phyloP scores from a whole-genome alignment of 2,888 invertebrate genomes.

The Diarsia dahlii region DNA sequence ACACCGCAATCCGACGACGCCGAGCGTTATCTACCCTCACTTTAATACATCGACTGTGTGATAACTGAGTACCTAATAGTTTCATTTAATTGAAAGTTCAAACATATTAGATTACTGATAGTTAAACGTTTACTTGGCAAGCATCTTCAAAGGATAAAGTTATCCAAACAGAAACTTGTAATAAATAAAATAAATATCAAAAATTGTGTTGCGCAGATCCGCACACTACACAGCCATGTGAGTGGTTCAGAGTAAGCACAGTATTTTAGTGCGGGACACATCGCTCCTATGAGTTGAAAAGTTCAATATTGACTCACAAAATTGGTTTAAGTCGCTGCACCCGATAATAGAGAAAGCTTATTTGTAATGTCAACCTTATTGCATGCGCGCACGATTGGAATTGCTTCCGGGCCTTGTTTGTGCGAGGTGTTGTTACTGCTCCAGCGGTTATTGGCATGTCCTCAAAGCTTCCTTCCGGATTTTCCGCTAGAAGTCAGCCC shows the following conservation, averaged over 20 bases:
- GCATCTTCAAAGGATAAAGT: conserved; percentile 11
- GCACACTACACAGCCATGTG: conserved; percentile 57
- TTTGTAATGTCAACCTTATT: conserved; percentile 85
- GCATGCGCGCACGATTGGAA: conserved; percentile 76
- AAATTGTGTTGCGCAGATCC: conserved; percentile 15
- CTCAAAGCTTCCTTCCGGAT: conserved; percentile 87
- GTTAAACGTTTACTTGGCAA: background rate
- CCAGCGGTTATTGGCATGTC: conserved; percentile 87
- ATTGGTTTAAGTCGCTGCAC: conserved; percentile 88
- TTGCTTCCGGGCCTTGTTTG: conserved; percentile 78
- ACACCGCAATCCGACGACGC: conserved; percentile 76
- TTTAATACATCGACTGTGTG: conserved; percentile 62
- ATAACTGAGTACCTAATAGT: conserved; percentile 64
- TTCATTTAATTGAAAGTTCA: conserved; percentile 67
- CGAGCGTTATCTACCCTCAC: conserved; percentile 61
- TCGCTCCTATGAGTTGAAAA: conserved; percentile 85
- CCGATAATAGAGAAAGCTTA: conserved; percentile 82
- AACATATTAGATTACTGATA: conserved; percentile 29
- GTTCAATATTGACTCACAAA: conserved; percentile 89
- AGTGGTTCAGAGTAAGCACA: conserved; percentile 66
- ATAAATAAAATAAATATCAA: conserved; percentile 30
- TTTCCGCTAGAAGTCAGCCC: conserved; percentile 78
- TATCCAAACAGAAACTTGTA: conserved; percentile 16
- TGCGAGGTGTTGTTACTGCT: conserved; percentile 84
- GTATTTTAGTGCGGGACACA: conserved; percentile 84